phyloP scores from a whole-genome alignment of 2,797 vertebrate species.

The Cuniculus paca region DNA sequence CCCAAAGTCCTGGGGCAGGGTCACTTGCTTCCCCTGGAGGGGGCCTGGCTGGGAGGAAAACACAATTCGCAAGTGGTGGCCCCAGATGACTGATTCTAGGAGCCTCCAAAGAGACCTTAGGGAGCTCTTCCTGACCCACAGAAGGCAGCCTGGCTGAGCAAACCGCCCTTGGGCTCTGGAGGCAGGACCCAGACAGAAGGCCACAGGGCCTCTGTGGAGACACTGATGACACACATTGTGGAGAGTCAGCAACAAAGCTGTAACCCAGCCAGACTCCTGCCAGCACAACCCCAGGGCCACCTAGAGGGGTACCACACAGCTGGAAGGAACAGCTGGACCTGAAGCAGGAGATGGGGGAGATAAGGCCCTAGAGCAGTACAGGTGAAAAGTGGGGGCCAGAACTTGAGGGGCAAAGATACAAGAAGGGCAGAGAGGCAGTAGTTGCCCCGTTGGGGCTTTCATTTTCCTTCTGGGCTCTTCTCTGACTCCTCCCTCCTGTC shows the following conservation, averaged over 20 bases:
- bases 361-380: background rate
- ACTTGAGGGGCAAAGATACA: background rate
- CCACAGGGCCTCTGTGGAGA: background rate
- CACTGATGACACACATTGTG: background rate
- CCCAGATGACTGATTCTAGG: background rate
- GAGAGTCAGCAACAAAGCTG: background rate
- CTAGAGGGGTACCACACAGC: background rate
- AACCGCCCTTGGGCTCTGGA: background rate
- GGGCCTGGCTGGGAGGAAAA: background rate
- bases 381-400: background rate
- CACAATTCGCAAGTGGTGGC: background rate
- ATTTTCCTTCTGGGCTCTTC: background rate
- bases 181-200: background rate
- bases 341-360: background rate
- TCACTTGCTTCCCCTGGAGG: background rate
- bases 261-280: background rate
- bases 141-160: background rate
- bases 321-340: background rate
- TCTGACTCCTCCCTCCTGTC: too few relatives aligned
- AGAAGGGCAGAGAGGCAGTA: background rate
- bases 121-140: background rate
- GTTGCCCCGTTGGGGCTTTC: rapidly evolving
- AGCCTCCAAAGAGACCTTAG: background rate
- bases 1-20: background rate
- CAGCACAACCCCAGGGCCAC: background rate